Evolutionary conservation across 2,113 vertebrate species (phyloP), one percentile per base, ranked within the genome.

Genomic region (Vidua chalybeata): DNA sequence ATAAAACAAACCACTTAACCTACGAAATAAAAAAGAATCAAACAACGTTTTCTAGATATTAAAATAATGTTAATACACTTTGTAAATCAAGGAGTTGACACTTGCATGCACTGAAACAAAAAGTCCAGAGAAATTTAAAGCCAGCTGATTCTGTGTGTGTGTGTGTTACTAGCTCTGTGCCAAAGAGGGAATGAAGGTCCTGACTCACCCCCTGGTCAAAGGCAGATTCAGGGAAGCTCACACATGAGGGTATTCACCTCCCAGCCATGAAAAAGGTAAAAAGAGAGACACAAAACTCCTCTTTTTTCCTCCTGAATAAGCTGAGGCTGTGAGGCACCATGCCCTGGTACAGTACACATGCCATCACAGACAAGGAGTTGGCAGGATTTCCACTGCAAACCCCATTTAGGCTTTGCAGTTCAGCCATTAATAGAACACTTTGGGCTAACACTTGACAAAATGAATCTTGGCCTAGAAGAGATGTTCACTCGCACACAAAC

Each of bases 351-450:
- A 56, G 56, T 20, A 13, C 87, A 79, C 79, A 83, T 62, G 91
- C 87, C 74, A 91, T 73, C 71, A 33, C 58, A 93, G 88, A 26
- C 89, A 63, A 83, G 73, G 63, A 71, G 83, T 72, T 95, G 87
- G 68, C 84, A 93, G 28, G 49, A 76, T 92, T 96, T 93, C 85
- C 64, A 49, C 83, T 94, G 87, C 75, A 94, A 96, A 68, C 35
- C 69, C 91, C 54, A 15, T 63, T 95, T 96, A 96, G 96, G 91
- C 49, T 95, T 97, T 74, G 77, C 82, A 83, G 85, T 94, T 94
- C 89, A 97, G 43, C 73, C 88, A 84, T 97, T 94, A 97, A 96
- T 96, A 96, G 92, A 91, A 95, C 77, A 87, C 84, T 96, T 92
- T 94, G 86, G 84, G 90, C 84, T 94, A 62, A 94, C 95, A 86